Evolutionary conservation across 2,797 vertebrate species (phyloP), one percentile per base, ranked within the genome.

Genomic region (Platalea minor): DNA sequence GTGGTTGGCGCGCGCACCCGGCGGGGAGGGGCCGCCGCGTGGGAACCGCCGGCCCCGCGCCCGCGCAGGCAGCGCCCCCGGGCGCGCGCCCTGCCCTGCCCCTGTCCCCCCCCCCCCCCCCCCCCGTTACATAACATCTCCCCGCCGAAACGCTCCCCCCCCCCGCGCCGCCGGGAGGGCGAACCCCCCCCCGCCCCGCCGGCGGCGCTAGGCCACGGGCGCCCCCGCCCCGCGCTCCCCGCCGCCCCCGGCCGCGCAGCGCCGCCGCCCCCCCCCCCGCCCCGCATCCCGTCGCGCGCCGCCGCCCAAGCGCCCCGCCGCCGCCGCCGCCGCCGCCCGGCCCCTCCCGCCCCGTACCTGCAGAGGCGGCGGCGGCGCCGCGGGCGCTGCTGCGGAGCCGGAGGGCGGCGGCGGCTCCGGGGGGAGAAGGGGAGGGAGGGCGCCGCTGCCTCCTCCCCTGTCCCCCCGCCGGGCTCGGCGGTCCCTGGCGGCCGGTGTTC

Each of bases 401-500:
- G 87, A 92, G 97, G 96, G 93, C 67, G 82, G 91, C 83, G 94
- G 95, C 95, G 95, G 85, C 88, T 96, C 96, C 96, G 78, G 97
- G 85, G 75, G 80, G 73, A 95, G 73, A 90, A 92, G 95, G 97
- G 97, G 97, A 96, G 95, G 96, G 77, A 91, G 92, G 92, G 89
- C 85, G 89, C 89, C 89, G 95, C 97, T 95, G 95, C 96, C 97
- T 96, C 97, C 97, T 96, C 96, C 95, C 96, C 97, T 83, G 88
- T 93, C 96, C 97, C 96, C 97, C 92, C 97, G 95, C 96, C 96
- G 96, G 97, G 96, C 94, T 96, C 96, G 88, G 89, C 85, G 89
- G 74, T 91, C 79, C 89, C 93, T 85, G 74, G 33, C 75, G 74
- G 91, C 95, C 88, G 88, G 78, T 89, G 93, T 77, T 77, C 85